Evolutionary conservation across 2,888 invertebrate species (phyloP), one percentile per base, ranked within the genome.

Genomic region (Coenonympha arcania): DNA sequence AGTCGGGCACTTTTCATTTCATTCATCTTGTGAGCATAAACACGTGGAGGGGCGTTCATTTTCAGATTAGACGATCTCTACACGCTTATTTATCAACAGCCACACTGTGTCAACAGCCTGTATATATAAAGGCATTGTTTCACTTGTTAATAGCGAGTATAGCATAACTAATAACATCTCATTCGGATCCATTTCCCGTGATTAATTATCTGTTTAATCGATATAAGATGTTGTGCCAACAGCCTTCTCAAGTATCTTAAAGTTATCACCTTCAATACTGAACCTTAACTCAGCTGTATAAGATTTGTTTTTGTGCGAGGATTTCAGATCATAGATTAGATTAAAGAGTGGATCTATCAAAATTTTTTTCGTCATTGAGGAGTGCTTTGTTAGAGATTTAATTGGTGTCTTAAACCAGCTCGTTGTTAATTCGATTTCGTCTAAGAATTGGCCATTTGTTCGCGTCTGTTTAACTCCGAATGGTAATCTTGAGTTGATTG

Each of bases 171-270:
- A 86, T 85, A 86, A 86, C 86, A 86, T 85, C 85, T 85, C 86
- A 85, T 85, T 86, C 86, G 82, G 83, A 83, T 77, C 77, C 85
- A 82, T 86, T 84, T 84, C 79, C 82, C 79, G 81, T 85, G 86
- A 86, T 86, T 85, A 86, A 86, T 86, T 86, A 86, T 85, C 81
- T 85, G 85, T 84, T 86, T 86, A 86, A 86, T 86, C 86, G 85
- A 84, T 83, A 85, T 82, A 79, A 85, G 84, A 85, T 84, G 85
- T 83, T 84, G 83, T 84, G 83, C 85, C 84, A 86, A 86, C 85
- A 85, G 76, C 78, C 82, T 79, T 77, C 77, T 79, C 73, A 59
- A 61, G 69, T 80, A 37, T 76, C 71, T 75, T 64, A 58, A 52
- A 46, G 45, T 20, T 9, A 34, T 3, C 0, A 1, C 19, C 3